These are phyloP conservation scores for Drosophila paucipuncta DNA, from an alignment of 2,888 invertebrate species.

Conservation along the genomic window DNA sequence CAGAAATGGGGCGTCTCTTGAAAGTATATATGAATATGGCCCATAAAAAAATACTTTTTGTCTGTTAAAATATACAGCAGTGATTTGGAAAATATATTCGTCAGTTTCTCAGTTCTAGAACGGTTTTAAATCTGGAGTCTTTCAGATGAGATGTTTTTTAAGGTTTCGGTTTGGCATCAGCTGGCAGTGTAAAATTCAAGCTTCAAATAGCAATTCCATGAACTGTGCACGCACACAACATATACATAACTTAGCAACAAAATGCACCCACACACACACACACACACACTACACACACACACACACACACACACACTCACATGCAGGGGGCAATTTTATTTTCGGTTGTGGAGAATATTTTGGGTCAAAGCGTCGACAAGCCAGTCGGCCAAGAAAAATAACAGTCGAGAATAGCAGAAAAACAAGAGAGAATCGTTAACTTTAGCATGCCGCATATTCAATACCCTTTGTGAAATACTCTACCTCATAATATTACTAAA, in stretches of 20 bases:
- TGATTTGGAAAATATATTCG: slow-evolving; percentile 16
- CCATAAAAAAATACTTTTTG: not conserved
- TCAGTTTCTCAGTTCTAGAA: slow-evolving; percentile 1
- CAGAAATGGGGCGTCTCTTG: not conserved
- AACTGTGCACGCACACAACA: slow-evolving; percentile 64
- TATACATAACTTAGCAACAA: slow-evolving; percentile 54
- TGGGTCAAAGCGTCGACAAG: slow-evolving; percentile 42
- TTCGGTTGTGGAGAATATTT: slow-evolving; percentile 47
- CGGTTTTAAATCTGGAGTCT: slow-evolving; percentile 11
- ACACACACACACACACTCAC: slow-evolving; percentile 9
- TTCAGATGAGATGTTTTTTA: slow-evolving; percentile 18
- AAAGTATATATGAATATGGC: not conserved
- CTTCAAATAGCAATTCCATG: slow-evolving; percentile 71
- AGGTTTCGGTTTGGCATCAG: slow-evolving; percentile 40
- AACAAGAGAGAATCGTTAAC: not conserved
- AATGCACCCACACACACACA: slow-evolving; percentile 27
- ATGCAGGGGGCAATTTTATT: slow-evolving; percentile 31
- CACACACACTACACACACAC: not conserved
- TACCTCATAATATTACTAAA: not conserved
- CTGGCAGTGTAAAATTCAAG: slow-evolving; percentile 48
- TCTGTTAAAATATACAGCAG: slow-evolving; percentile 28
- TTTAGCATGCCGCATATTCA: not conserved
- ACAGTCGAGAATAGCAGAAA: slow-evolving; percentile 11
- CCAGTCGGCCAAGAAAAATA: slow-evolving; percentile 55
- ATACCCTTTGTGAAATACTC: slow-evolving; percentile 4